These are phyloP conservation scores for Oplegnathus fasciatus DNA, from an alignment of 2,113 vertebrate species.

Conservation along the genomic window DNA sequence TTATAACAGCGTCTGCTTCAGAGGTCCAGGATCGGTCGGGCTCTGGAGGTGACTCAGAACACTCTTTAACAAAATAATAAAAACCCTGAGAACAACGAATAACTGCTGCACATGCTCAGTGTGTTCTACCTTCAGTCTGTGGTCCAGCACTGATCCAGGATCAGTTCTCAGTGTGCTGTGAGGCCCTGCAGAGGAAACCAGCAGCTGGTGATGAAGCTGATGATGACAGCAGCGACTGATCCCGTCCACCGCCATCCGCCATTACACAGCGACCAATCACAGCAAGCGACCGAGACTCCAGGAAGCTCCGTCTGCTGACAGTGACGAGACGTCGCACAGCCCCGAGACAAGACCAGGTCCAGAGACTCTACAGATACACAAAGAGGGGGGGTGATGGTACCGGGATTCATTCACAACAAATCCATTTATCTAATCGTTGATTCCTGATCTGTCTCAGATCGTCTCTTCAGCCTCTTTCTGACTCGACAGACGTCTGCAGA, in stretches of 20 bases:
- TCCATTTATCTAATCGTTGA: no score
- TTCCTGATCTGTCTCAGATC: no score
- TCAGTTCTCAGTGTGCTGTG: not conserved
- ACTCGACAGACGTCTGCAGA: no score
- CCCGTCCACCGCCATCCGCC: not conserved
- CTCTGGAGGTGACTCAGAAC: no score
- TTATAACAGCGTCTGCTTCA: no score
- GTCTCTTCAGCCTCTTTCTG: no score
- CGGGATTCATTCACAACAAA: no score
- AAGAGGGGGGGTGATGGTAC: no score
- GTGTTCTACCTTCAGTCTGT: not conserved
- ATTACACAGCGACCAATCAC: constrained; percentile 32
- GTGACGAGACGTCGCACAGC: constrained; percentile 28
- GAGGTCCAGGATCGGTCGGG: no score
- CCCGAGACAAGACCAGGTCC: constrained; percentile 26
- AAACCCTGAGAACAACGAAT: no score
- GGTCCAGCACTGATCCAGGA: not conserved
- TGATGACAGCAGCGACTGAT: not conserved
- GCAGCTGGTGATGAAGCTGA: not conserved
- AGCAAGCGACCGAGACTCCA: constrained; percentile 12
- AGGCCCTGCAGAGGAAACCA: not conserved
- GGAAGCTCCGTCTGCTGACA: constrained; percentile 30
- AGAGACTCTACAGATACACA: not conserved
- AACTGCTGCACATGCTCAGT: not conserved
- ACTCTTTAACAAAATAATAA: no score